Conservation (phyloP, 2,797 vertebrate genomes). For the Myripristis murdjan region DNA sequence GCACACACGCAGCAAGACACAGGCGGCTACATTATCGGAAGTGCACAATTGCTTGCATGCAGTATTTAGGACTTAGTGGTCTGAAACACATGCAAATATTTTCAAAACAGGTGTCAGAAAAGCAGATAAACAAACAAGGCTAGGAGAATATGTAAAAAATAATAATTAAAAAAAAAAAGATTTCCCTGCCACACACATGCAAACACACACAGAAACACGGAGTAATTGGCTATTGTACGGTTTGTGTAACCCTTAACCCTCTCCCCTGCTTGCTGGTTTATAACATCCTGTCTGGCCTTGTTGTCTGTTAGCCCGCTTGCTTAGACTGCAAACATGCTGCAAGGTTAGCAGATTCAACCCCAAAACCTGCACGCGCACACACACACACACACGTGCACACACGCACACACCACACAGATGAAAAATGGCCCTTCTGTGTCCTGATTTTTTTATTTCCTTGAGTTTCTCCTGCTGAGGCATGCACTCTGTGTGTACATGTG, state of each 20-base stretch:
- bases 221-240: slow-evolving; percentile 4
- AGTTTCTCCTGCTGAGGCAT: slow-evolving; percentile 79
- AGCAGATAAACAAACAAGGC: neutral
- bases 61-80: slow-evolving; percentile 19
- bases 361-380: slow-evolving; percentile 61
- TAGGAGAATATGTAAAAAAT: neutral
- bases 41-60: slow-evolving; percentile 10
- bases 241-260: slow-evolving; percentile 48
- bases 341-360: slow-evolving; percentile 80
- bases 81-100: slow-evolving; percentile 12
- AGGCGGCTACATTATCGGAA: slow-evolving; percentile 20
- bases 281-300: slow-evolving; percentile 79
- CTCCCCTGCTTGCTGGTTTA: slow-evolving; percentile 62
- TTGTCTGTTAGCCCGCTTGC: slow-evolving; percentile 75
- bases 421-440: slow-evolving; percentile 73
- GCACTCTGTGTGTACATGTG: slow-evolving; percentile 64
- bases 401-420: slow-evolving; percentile 42
- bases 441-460: slow-evolving; percentile 53
- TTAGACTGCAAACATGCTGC: slow-evolving; percentile 80
- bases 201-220: neutral
- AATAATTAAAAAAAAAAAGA: no score
- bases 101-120: slow-evolving; percentile 18
- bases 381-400: slow-evolving; percentile 35
- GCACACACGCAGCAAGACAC: slow-evolving; percentile 17
- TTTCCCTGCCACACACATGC: neutral